Evolutionary conservation across 2,113 vertebrate genomes (phyloP).

Genomic region (Scartelaos histophorus): DNA sequence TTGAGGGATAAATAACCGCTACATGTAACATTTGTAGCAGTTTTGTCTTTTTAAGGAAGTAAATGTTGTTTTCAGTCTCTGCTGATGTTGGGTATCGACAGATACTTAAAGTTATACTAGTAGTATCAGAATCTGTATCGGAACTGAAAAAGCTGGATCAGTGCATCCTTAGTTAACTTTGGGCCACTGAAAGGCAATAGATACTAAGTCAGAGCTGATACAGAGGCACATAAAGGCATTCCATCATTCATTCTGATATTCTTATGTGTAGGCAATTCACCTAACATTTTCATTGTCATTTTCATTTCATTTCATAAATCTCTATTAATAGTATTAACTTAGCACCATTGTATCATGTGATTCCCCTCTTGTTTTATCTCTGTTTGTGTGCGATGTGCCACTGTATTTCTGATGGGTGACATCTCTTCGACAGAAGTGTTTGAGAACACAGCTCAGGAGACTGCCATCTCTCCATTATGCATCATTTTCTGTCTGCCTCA

Average conservation of each 20-base stretch:
- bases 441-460: slow-evolving; percentile 36
- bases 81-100: no score
- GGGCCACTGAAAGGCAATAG: background rate
- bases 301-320: background rate
- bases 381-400: slow-evolving; percentile 12
- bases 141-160: no score
- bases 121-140: no score
- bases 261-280: background rate
- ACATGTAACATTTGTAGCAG: no score
- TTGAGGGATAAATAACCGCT: no score
- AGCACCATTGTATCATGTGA: background rate
- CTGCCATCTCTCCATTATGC: slow-evolving; percentile 43
- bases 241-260: background rate
- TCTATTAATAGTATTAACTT: background rate
- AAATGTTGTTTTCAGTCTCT: no score
- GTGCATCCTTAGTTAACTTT: background rate
- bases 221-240: background rate
- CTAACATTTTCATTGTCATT: background rate
- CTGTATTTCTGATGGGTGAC: slow-evolving; percentile 21
- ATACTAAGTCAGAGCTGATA: background rate
- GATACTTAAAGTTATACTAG: no score
- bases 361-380: slow-evolving; percentile 3
- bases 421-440: slow-evolving; percentile 38
- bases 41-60: no score
- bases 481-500: slow-evolving; percentile 56